Evolutionary conservation across 30 jellyfish, hydroid and myxozoan genomes (phyloP).

Genomic region (Chrysaora quinquecirrha): DNA sequence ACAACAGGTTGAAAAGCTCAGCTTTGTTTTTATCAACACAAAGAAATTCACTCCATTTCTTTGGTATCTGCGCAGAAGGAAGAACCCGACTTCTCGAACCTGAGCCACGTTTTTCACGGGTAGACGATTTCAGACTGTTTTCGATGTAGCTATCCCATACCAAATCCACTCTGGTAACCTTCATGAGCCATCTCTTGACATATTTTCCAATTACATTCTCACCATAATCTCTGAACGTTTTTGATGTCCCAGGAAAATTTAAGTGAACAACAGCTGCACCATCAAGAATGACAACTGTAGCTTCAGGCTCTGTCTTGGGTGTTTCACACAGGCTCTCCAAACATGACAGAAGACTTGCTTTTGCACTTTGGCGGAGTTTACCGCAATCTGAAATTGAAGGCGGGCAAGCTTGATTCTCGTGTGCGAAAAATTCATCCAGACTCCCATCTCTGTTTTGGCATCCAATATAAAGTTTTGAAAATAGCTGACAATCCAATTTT

Average conservation of each 20-base stretch:
- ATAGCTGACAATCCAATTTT: no score
- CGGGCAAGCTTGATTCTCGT: no score
- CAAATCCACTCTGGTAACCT: conserved; percentile 31
- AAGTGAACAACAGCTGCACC: conserved; percentile 60
- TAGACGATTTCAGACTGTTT: conserved; percentile 16
- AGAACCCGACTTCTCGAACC: conserved; percentile 46
- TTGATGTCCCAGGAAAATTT: conserved; percentile 18
- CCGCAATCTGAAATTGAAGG: no score
- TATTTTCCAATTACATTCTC: conserved; percentile 7
- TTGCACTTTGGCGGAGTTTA: no score
- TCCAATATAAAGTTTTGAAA: no score
- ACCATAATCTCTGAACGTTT: conserved; percentile 44
- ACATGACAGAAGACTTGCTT: no score
- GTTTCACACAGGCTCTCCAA: no score
- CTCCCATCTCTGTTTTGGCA: no score
- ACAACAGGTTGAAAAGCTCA: conserved; percentile 45
- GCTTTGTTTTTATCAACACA: conserved; percentile 35
- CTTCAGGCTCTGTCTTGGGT: conserved; percentile 17
- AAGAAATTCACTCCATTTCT: conserved; percentile 43
- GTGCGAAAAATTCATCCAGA: no score
- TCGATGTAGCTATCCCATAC: conserved; percentile 55
- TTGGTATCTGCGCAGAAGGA: conserved; percentile 23
- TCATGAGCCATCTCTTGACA: conserved; percentile 15
- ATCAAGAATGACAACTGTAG: conserved; percentile 39
- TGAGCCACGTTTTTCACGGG: conserved; percentile 50